Conservation (phyloP, 2,113 vertebrate species). For the Ochotona princeps region DNA sequence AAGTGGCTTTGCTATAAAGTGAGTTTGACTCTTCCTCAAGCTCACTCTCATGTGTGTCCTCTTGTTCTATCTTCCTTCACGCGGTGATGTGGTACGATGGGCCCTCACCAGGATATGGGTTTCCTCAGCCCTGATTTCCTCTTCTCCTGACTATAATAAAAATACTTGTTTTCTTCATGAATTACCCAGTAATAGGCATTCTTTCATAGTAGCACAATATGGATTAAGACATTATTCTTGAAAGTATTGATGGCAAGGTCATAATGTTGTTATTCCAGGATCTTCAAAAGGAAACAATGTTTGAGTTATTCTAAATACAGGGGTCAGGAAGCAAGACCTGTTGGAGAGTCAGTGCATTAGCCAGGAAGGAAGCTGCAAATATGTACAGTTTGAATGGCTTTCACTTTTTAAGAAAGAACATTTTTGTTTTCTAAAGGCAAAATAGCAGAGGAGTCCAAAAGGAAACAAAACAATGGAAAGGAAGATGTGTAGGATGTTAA, state of each 20-base stretch:
- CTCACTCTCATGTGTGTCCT: not conserved
- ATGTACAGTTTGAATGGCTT: not conserved
- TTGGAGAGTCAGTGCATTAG: not conserved
- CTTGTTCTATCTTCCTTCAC: not conserved
- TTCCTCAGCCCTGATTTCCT: not conserved
- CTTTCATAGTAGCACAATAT: not conserved
- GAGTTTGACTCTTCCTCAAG: not conserved
- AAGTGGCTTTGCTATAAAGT: not conserved
- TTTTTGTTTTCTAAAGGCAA: slow-evolving; percentile 92
- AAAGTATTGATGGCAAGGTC: not conserved
- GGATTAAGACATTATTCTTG: not conserved
- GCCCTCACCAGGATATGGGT: not conserved
- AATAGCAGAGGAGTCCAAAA: slow-evolving; percentile 92
- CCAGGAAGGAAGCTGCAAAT: not conserved
- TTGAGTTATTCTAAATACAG: slow-evolving; percentile 15
- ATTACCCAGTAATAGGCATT: not conserved
- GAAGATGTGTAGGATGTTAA: slow-evolving; percentile 92
- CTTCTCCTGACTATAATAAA: not conserved
- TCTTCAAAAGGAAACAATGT: not conserved
- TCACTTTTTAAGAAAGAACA: slow-evolving; percentile 91
- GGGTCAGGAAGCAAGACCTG: not conserved
- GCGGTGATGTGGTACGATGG: too few relatives aligned
- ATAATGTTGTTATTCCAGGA: not conserved
- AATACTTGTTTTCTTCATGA: not conserved
- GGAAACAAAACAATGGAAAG: slow-evolving; percentile 95